Conservation (phyloP, 1,140 invertebrate genomes). For the Heliothis subflexa region DNA sequence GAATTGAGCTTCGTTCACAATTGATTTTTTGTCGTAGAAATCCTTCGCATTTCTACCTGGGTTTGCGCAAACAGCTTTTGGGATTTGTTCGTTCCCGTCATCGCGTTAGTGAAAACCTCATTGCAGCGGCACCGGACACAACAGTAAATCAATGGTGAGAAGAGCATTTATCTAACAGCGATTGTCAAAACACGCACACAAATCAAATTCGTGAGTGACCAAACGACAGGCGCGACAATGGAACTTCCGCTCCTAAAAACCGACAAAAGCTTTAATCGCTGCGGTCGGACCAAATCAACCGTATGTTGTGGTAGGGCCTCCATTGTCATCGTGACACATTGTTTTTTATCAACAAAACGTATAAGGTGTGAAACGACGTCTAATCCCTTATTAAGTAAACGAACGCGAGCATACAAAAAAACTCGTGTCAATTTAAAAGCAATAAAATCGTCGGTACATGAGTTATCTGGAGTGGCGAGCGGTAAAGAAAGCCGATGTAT, state of each 20-base stretch:
- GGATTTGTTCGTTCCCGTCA: constrained; percentile 37
- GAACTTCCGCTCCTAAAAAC: constrained; percentile 65
- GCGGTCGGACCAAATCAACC: constrained; percentile 48
- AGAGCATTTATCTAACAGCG: constrained; percentile 64
- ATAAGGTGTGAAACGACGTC: constrained; percentile 59
- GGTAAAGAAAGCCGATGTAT: constrained; percentile 75
- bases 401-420: constrained; percentile 50
- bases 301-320: constrained; percentile 55
- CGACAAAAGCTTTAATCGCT: constrained; percentile 60
- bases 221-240: constrained; percentile 59
- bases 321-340: constrained; percentile 50
- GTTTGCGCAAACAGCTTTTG: constrained; percentile 56
- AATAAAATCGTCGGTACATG: constrained; percentile 58
- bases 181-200: constrained; percentile 73
- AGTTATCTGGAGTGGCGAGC: constrained; percentile 65
- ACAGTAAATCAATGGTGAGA: constrained; percentile 58
- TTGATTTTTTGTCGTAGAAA: constrained; percentile 54
- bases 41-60: constrained; percentile 55
- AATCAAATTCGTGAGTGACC: constrained; percentile 65
- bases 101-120: constrained; percentile 41
- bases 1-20: constrained; percentile 52
- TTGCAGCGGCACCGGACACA: constrained; percentile 53
- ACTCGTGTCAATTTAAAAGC: constrained; percentile 59
- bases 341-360: constrained; percentile 39
- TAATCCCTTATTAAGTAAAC: constrained; percentile 50